Evolutionary conservation across 2,113 vertebrate genomes (phyloP).

Genomic region (Microtus montanus): DNA sequence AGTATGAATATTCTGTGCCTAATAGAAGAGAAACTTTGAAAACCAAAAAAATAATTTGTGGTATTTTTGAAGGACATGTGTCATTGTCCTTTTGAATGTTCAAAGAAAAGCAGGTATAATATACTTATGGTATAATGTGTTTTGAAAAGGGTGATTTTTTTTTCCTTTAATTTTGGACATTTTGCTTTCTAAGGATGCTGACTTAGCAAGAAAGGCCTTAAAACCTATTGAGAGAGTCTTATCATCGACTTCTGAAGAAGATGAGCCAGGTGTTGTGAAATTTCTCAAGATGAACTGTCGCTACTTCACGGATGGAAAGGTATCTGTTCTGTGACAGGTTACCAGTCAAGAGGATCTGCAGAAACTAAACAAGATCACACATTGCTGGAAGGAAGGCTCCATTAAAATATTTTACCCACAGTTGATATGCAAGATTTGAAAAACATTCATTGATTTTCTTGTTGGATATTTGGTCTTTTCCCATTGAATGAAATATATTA

Average conservation of each 20-base stretch:
- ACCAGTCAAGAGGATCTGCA: background rate
- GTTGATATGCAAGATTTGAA: background rate
- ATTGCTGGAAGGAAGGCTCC: background rate
- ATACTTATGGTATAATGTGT: background rate
- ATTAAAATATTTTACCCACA: background rate
- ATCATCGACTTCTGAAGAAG: constrained; percentile 95
- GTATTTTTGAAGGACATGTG: background rate
- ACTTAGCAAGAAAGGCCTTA: constrained; percentile 87
- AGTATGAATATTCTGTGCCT: background rate
- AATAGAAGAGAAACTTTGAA: background rate
- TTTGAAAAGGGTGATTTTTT: background rate
- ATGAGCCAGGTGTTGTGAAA: constrained; percentile 93
- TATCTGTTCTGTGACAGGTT: constrained; percentile 72
- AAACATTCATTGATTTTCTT: background rate
- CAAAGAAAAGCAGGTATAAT: background rate
- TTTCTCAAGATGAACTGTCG: constrained; percentile 99
- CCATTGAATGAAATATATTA: background rate
- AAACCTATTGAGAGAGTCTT: constrained; percentile 89
- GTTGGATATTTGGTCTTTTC: background rate
- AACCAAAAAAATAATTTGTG: background rate
- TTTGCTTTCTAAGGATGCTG: constrained; percentile 87
- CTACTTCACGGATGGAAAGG: constrained; percentile 99
- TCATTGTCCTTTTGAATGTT: constrained; percentile 26
- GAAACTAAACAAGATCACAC: background rate
- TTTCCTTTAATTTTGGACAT: constrained; percentile 54